These are phyloP conservation scores for Athalia circularis DNA, from an alignment of 2,888 invertebrate species.

Conservation along the genomic window DNA sequence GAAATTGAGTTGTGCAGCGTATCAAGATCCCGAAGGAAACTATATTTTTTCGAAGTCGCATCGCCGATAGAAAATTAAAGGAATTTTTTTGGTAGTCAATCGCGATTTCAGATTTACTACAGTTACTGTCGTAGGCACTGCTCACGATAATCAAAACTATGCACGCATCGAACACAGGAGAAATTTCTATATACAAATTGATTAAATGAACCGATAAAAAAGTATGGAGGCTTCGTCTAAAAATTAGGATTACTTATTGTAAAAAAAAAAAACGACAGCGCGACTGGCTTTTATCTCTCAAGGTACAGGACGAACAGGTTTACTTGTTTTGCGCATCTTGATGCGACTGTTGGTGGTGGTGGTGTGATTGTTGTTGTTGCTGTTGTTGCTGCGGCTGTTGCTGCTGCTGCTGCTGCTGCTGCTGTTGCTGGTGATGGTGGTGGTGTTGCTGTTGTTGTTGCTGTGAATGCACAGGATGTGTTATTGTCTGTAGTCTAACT, in stretches of 20 bases:
- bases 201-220: neutral
- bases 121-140: too few species aligned
- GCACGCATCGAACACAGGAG: conserved; percentile 2
- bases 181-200: neutral
- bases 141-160: too few species aligned
- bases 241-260: too few species aligned
- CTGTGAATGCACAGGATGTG: conserved; percentile 77
- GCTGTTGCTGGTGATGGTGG: conserved; percentile 61
- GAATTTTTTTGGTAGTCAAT: too few species aligned
- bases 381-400: conserved; percentile 57
- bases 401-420: conserved; percentile 57
- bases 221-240: neutral
- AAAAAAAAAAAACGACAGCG: too few species aligned
- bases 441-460: conserved; percentile 59
- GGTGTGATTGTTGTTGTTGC: conserved; percentile 55
- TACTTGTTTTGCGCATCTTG: conserved; percentile 65
- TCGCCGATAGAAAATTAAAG: neutral
- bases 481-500: conserved; percentile 79
- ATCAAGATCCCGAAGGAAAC: neutral
- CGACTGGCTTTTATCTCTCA: too few species aligned
- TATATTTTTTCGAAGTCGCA: neutral
- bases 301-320: conserved; percentile 13
- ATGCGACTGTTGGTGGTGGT: conserved; percentile 59
- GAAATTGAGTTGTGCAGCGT: neutral
- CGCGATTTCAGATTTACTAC: too few species aligned